phyloP scores from a whole-genome alignment of 2,888 invertebrate genomes.

The Linyphia triangularis region DNA sequence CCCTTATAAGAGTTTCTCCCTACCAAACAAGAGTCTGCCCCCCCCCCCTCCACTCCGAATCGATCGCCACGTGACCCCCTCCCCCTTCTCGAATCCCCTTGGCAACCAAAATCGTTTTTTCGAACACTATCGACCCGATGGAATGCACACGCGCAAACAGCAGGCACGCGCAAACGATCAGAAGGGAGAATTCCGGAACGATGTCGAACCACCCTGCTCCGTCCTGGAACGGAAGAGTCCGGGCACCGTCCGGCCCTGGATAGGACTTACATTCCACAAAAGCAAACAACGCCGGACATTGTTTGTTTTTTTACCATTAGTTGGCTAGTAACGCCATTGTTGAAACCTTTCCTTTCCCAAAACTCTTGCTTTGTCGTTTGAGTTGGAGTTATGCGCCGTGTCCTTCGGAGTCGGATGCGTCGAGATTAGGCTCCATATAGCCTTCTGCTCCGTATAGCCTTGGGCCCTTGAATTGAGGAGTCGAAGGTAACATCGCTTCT shows the following conservation, averaged over 20 bases:
- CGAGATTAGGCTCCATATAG: no score
- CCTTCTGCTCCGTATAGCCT: no score
- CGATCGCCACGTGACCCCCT: slow-evolving; percentile 42
- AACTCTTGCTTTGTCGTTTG: no score
- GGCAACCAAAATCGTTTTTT: slow-evolving; percentile 60
- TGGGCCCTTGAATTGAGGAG: no score
- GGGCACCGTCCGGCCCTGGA: neutral
- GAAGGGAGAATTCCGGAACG: neutral
- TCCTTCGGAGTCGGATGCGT: no score
- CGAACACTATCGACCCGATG: slow-evolving; percentile 60
- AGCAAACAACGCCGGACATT: no score
- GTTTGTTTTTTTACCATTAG: no score
- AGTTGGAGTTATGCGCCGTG: no score
- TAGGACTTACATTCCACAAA: no score
- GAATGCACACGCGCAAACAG: slow-evolving; percentile 63
- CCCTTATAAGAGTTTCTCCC: neutral
- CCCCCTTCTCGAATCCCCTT: slow-evolving; percentile 50
- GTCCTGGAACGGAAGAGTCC: neutral
- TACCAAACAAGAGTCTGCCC: neutral
- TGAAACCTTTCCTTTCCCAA: no score
- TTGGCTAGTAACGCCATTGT: no score
- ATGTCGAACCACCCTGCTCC: neutral
- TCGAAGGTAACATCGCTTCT: no score
- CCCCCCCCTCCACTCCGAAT: neutral
- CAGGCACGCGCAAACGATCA: neutral